Evolutionary conservation across 2,888 invertebrate species (phyloP), one percentile per base, ranked within the genome.

Genomic region (Parasteatoda lunata): DNA sequence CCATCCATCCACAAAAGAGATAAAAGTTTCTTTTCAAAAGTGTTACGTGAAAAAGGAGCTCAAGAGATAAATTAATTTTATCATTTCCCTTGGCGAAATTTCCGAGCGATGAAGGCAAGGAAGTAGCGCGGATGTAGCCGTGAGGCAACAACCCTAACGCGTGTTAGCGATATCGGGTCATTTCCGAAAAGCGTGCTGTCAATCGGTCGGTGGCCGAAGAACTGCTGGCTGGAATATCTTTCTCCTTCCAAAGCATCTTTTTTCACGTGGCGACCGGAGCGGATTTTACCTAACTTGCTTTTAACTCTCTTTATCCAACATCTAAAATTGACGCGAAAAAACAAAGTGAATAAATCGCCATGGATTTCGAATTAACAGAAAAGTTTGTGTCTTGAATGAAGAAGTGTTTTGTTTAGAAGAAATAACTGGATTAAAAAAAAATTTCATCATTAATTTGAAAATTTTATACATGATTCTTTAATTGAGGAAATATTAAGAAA

Each of bases 171-270:
- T 84, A 84, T 84, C 84, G 78, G 78, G 84, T 84, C 84, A 77
- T 77, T 82, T 79, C 84, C 78, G 64, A 84, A 84, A 79, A 71
- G 84, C 84, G 73, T 84, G 84, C 79, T 78, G 78, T 64, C 84
- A 15, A 68, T 79, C 69, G 72, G 78, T 84, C 78, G 82, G 82
- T 76, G 82, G 73, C 69, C 69, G 70, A 75, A 69, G 47, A 68
- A 48, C 59, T 51, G 54, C 30, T 51, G 45, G n/a, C 54, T 13
- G 47, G 54, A 49, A 49, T 54, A 47, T 30, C 30, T 64, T 65
- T 47, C 64, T 76, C 70, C 73, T 73, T 51, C 51, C 51, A 66
- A 47, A 59, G 13, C 49, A 51, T 48, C 48, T 75, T 75, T 47
- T 48, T 59, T 68, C 82, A 82, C 82, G 82, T 82, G 82, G 82